These are phyloP conservation scores for Sarcoramphus papa DNA, from an alignment of 2,797 vertebrate species.

Conservation along the genomic window DNA sequence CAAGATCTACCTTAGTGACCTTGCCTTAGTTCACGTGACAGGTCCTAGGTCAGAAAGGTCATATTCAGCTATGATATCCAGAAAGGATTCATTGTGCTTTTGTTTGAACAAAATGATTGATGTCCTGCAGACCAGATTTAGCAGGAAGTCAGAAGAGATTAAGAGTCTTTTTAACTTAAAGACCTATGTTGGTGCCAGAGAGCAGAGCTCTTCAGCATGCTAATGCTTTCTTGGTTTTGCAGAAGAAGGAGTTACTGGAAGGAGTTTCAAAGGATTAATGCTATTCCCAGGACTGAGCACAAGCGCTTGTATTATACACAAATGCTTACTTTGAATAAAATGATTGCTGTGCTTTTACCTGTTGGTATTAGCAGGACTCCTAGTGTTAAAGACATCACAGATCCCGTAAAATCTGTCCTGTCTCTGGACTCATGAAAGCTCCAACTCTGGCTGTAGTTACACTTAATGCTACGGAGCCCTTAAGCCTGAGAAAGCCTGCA, in stretches of 20 bases:
- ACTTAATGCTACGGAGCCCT: background rate
- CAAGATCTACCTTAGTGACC: background rate
- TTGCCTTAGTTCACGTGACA: background rate
- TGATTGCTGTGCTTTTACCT: background rate
- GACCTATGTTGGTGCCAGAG: background rate
- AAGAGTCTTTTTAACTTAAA: background rate
- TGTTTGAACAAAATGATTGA: background rate
- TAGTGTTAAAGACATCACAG: background rate
- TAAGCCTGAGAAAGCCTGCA: background rate
- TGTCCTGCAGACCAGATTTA: background rate
- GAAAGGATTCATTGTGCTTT: background rate
- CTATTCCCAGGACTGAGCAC: background rate
- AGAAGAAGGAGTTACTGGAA: background rate
- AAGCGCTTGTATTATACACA: background rate
- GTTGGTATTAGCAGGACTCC: background rate
- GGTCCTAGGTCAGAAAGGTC: background rate
- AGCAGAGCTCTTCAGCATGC: background rate
- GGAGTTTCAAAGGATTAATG: background rate
- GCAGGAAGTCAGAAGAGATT: background rate
- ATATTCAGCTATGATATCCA: background rate
- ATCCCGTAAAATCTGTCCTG: background rate
- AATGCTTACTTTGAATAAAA: background rate
- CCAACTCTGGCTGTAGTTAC: background rate
- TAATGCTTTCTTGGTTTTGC: background rate
- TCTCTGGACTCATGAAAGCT: background rate